Base-by-base conservation (phyloP, 2,797 vertebrate species). In the Poeciliopsis presidionis region DNA sequence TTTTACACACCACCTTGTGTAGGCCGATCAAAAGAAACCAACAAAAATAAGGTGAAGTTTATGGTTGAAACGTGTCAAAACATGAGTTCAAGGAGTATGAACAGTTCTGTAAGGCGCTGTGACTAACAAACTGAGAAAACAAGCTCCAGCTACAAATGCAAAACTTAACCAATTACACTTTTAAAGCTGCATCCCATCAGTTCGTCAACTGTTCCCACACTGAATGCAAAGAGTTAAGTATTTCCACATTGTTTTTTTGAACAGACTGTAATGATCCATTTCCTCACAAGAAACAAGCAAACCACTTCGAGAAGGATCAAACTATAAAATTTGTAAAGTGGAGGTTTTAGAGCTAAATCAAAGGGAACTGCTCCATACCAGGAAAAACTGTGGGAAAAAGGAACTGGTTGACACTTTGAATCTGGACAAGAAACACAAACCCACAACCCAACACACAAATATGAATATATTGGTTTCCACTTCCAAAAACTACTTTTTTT, bases 271-370 rank as follows among this genome's bases (percentile, higher is more conserved):
- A 77, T 49, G 33, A 84, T 70, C 39, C 20, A 7, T 28, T 12
- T 11, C 69, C 30, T 74, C 73, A 81, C 79, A 80, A 82, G 78
- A 71, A 59, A 36, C 49, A 72, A 47, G 63, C 78, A 67, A 43
- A 88, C 80, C 84, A 83, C 76, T 76, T 83, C 46, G 49, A 84
- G 80, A 59, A 86, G 88, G 84, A 90, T 82, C 70, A 75, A 72
- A 80, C 78, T 67, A 90, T 87, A 84, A 87, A 89, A 87, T 46
- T 70, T 67, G 59, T 61, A 70, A 47, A 18, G 74, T 87, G 67
- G 41, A 75, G 77, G 36, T 74, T 85, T 85, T 73, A 84, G 41
- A 70, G 76, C 74, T 46, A 30, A 76, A 76, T 41, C 67, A 57
- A 65, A 59, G 53, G 30, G 51, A 63, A 77, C 63, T 91, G 78